Evolutionary conservation across 2,888 invertebrate genomes (phyloP), one percentile per base, ranked within the genome.

Genomic region (Leucophenga montana): DNA sequence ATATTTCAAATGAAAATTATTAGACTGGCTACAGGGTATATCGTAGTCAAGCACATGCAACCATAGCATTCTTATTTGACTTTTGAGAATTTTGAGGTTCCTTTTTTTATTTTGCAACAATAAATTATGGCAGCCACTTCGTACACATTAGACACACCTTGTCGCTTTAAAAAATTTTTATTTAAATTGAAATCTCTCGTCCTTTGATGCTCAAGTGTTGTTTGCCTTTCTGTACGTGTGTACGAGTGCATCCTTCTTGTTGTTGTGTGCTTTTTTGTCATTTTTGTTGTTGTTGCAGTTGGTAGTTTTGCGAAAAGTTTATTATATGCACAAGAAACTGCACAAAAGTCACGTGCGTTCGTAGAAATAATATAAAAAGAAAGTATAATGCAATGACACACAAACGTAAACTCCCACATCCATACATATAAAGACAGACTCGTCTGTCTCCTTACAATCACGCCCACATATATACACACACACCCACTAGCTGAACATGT

Each of bases 181-280:
- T 76, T 77, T 77, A 82, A 82, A 81, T 83, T 81, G 81, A 82
- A 83, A 81, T 81, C 79, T 82, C 80, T 81, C 82, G 82, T 80
- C 80, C 82, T 81, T 82, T 82, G 77, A 82, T 78, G 80, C 84
- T 82, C 76, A 80, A 83, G 82, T 83, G 78, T 80, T 81, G 84
- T 82, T 82, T 81, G 80, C 80, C 84, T 80, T 79, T 77, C 44
- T 39, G 20, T 18, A 18, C 8, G 57, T 14, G 18, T 14, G 20
- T n/a, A n/a, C n/a, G 61, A 61, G 50, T 16, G 57, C 66, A 56
- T 39, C 56, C 61, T 39, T 39, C 39, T 5, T 39, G 39, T 39
- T 39, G 39, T 39, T 39, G 39, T 27, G 27, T 27, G 39, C 39
- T 8, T 5, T 39, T 39, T 18, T 33, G 62, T n/a, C 39, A 66